Conservation (phyloP, 2,797 vertebrate genomes). For the Sebastes oblongus region DNA sequence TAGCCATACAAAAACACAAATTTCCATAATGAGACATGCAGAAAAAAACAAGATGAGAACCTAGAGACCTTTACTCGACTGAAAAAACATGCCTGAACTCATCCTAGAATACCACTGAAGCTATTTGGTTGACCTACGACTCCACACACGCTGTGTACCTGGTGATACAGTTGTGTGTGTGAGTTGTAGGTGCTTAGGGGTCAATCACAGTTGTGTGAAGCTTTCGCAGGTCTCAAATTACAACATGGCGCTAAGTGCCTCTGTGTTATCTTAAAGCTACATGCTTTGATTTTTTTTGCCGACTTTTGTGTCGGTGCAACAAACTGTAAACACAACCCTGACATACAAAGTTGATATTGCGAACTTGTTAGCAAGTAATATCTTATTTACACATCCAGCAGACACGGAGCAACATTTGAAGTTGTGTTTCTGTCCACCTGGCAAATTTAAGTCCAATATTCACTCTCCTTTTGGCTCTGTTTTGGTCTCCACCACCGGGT, state of each 20-base stretch:
- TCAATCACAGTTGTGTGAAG: background rate
- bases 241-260: background rate
- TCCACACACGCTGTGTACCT: background rate
- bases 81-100: background rate
- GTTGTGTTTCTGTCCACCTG: background rate
- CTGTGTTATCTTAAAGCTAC: background rate
- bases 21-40: conserved; percentile 15
- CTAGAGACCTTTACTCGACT: background rate
- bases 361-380: background rate
- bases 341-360: background rate
- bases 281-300: background rate
- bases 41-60: background rate
- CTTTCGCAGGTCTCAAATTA: background rate
- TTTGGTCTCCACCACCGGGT: background rate
- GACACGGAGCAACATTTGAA: background rate
- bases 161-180: background rate
- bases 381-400: background rate
- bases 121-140: background rate
- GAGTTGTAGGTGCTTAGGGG: background rate
- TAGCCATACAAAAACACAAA: background rate
- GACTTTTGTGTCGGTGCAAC: background rate
- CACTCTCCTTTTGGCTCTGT: background rate
- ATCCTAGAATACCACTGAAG: background rate
- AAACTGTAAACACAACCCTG: background rate
- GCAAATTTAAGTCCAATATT: too few relatives aligned